A percentile compares a stretch with the other conserved stretches of the same genome.
Conservation (phyloP, 2,113 vertebrate genomes). For the Patagioenas fasciata region DNA sequence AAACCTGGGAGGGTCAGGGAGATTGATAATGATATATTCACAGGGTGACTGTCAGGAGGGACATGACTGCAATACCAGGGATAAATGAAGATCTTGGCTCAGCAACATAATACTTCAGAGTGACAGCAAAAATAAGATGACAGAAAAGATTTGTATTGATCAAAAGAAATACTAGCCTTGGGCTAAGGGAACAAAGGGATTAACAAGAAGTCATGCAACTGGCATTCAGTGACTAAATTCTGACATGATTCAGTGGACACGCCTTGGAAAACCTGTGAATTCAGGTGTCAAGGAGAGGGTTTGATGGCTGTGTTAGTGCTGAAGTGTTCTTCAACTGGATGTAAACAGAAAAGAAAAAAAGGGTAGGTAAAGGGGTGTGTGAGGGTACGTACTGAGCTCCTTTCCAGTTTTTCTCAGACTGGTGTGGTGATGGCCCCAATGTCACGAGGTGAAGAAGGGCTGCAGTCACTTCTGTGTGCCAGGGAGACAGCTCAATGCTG, state of each 20-base stretch:
- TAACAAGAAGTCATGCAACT: slow-evolving; percentile 12
- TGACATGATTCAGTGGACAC: background rate
- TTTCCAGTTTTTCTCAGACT: background rate
- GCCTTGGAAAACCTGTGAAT: slow-evolving; percentile 9
- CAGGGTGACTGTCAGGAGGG: slow-evolving; percentile 28
- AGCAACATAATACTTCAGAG: slow-evolving; percentile 1
- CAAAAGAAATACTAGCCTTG: slow-evolving; percentile 48
- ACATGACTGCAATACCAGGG: background rate
- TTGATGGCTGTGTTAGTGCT: background rate
- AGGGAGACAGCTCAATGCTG: background rate
- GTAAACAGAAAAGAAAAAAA: background rate
- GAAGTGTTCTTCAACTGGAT: background rate
- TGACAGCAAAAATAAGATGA: slow-evolving; percentile 41
- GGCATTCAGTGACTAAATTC: background rate
- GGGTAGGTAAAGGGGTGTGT: background rate
- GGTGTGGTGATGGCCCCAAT: fast-evolving
- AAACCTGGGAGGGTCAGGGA: slow-evolving; percentile 44
- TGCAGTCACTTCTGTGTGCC: background rate
- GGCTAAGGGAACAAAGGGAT: slow-evolving; percentile 32
- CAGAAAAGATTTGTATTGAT: slow-evolving; percentile 44
- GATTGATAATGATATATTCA: slow-evolving; percentile 55
- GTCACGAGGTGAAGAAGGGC: background rate
- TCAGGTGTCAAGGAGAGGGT: background rate
- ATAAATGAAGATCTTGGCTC: slow-evolving; percentile 53
- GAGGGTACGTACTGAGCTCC: background rate